Evolutionary conservation across 92 coral and sea anemone genomes (phyloP).

Genomic region (Bergia sp.): DNA sequence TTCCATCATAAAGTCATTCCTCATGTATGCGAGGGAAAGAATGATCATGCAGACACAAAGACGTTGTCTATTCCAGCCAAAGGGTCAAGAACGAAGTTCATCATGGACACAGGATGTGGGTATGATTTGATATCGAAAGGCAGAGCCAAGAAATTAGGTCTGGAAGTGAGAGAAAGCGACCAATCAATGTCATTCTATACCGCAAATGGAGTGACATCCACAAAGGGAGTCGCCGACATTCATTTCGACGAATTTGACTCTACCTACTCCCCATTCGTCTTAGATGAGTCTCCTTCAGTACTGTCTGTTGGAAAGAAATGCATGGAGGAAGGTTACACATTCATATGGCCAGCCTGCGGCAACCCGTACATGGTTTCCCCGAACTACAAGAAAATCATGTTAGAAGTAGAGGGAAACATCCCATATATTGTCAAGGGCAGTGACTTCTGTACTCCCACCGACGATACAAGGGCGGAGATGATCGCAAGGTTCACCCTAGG

Average conservation of each 20-base stretch:
- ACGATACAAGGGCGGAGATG: too few species aligned
- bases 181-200: background rate
- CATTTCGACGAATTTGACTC: background rate
- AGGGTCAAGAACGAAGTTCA: background rate
- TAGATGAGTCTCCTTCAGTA: conserved; percentile 18
- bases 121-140: conserved; percentile 6
- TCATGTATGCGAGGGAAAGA: background rate
- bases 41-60: background rate
- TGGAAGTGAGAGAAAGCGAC: background rate
- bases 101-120: conserved; percentile 16
- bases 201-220: conserved; percentile 4
- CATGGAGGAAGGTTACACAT: conserved; percentile 17
- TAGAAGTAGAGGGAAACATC: conserved; percentile 3
- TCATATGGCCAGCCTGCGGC: conserved; percentile 20
- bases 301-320: conserved; percentile 9
- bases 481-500: too few species aligned
- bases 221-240: conserved; percentile 10
- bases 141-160: background rate
- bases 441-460: too few species aligned
- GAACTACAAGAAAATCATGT: background rate
- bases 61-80: conserved; percentile 7
- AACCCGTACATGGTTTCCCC: conserved; percentile 15
- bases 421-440: background rate
- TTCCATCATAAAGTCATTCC: too few species aligned
- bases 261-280: conserved; percentile 5